Base-by-base conservation (phyloP, 2,888 invertebrate species). In the Ariolimax columbianus region DNA sequence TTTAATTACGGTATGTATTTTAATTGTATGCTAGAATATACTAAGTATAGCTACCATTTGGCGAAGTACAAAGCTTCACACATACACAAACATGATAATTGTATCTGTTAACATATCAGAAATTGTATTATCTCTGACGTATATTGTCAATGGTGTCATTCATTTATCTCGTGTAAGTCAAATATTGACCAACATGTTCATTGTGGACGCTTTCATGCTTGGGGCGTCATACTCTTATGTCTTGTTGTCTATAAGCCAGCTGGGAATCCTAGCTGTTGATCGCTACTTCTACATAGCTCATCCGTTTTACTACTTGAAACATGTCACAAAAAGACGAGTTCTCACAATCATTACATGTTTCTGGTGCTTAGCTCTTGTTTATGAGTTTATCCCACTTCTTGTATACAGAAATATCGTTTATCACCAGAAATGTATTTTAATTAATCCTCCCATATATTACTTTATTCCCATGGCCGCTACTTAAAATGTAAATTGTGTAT, bases 231-330 rank as follows among this genome's bases (percentile, higher is more conserved):
- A 6, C 11, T 30, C 70, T 30, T 30, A 36, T 30, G 33, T 38
- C 1, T 0, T 33, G 17, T 1, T 72, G 11, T 36, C 81, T 36
- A 3, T 30, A n/a, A 26, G 19, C 11, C 82, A 82, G 7, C 63
- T 82, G 75, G 43, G 59, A 17, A 9, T 75, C 14, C 30, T 82
- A 36, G 82, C 82, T 19, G 30, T 82, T 40, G 82, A 82, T 43
- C 75, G 82, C 1, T 82, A 82, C 43, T 66, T 82, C 11, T 19
- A 33, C 17, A 63, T 82, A 11, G 73, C 33, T 11, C 43, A 75
- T 11, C 82, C 82, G 26, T 82, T 72, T 75, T 75, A 75, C 30
- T 75, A 75, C 33, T 51, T 75, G 0, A 30, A 6, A 26, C 23
- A 40, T 7, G 30, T 82, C 33, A 82, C 75, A 43, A 79, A 79